These are phyloP conservation scores for Odontomyia ornata DNA, from an alignment of 2,888 invertebrate species.

Conservation along the genomic window DNA sequence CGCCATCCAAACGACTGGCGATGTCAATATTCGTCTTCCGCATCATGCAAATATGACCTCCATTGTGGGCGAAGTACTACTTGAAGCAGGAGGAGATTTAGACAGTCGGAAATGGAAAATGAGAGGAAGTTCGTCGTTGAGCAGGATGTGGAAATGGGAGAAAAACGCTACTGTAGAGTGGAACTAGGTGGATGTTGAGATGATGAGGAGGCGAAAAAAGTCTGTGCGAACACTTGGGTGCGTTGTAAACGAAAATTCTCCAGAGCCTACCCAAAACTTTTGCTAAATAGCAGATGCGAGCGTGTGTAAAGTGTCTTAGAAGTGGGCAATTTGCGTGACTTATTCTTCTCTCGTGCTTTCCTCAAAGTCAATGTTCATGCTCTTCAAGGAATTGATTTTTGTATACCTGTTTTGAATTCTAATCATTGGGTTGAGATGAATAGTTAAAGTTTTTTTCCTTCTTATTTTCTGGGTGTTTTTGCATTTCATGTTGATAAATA, in stretches of 20 bases:
- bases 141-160: neutral
- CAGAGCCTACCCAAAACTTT: neutral
- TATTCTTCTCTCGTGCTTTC: neutral
- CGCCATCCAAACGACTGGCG: neutral
- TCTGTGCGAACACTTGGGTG: constrained; percentile 17
- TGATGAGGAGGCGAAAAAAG: neutral
- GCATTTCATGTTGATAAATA: no score
- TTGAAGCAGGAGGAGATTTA: neutral
- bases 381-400: neutral
- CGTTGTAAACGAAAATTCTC: constrained; percentile 4
- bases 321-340: constrained; percentile 41
- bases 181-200: constrained; percentile 39
- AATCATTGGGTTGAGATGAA: constrained; percentile 8
- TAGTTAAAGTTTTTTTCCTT: neutral
- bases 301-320: constrained; percentile 3
- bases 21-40: constrained; percentile 41
- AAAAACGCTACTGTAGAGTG: neutral
- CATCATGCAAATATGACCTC: constrained; percentile 44
- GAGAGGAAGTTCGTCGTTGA: neutral
- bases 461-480: no score
- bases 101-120: neutral
- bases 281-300: neutral
- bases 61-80: constrained; percentile 12
- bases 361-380: no score
- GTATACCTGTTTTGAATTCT: constrained; percentile 25